Percentiles rank a stretch among this genome's conserved stretches.
Evolutionary conservation across 2,888 invertebrate genomes (phyloP).

Genomic region (Gandaritis pyraliata): DNA sequence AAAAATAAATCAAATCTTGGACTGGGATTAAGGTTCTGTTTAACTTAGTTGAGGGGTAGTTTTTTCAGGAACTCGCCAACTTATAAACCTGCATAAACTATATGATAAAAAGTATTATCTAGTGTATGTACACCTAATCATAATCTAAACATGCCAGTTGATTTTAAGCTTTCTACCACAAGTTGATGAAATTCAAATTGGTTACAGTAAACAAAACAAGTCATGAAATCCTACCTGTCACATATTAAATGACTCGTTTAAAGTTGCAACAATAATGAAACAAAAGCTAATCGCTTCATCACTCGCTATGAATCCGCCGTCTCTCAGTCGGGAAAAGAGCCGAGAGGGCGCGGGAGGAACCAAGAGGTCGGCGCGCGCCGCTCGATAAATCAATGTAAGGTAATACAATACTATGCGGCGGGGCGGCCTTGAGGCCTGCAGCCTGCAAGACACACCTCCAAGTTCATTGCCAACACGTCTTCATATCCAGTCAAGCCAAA

Average conservation of each 20-base stretch:
- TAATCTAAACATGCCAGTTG: no score
- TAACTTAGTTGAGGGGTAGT: neutral
- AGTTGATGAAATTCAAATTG: no score
- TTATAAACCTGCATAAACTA: no score
- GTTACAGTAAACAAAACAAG: no score
- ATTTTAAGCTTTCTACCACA: no score
- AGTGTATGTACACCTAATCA: no score
- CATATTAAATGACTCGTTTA: no score
- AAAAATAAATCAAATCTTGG: slow-evolving; percentile 40
- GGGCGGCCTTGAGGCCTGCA: slow-evolving; percentile 77
- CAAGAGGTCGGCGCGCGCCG: slow-evolving; percentile 78
- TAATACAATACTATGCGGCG: slow-evolving; percentile 75
- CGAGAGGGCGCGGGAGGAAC: slow-evolving; percentile 56
- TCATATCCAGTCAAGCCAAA: slow-evolving; percentile 40
- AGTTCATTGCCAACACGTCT: slow-evolving; percentile 78
- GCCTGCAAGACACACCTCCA: slow-evolving; percentile 81
- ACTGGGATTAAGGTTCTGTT: slow-evolving; percentile 9
- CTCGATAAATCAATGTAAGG: slow-evolving; percentile 80
- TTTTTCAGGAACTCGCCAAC: neutral
- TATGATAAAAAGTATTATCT: no score
- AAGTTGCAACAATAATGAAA: neutral
- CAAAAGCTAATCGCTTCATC: neutral
- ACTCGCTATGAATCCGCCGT: slow-evolving; percentile 44
- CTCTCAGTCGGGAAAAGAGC: slow-evolving; percentile 58
- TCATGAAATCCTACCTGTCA: no score